Evolutionary conservation across 2,113 vertebrate genomes (phyloP).

Genomic region (Crotalus horridus): DNA sequence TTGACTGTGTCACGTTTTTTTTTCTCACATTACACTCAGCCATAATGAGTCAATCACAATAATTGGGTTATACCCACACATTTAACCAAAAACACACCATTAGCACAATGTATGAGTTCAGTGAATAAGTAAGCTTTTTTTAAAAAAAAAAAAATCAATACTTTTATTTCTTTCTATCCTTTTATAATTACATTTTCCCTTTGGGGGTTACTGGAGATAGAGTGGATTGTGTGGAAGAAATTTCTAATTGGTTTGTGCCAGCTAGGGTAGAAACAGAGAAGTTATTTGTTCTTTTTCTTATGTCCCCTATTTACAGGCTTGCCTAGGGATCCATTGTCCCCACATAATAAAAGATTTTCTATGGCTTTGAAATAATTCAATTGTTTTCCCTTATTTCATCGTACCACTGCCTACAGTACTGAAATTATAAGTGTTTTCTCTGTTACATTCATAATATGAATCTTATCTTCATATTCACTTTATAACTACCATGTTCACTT

Average conservation of each 20-base stretch:
- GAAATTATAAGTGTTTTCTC: neutral
- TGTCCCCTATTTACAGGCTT: neutral
- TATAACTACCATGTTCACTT: neutral
- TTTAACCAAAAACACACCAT: neutral
- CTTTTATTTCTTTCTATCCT: neutral
- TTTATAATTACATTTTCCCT: neutral
- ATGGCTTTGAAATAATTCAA: neutral
- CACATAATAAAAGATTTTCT: neutral
- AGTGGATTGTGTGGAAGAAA: neutral
- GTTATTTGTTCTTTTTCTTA: neutral
- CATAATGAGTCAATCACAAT: neutral
- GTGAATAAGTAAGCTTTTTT: neutral
- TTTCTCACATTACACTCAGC: neutral
- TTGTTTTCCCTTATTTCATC: neutral
- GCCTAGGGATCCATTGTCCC: neutral
- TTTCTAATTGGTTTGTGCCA: neutral
- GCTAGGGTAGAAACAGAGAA: neutral
- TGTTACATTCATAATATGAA: neutral
- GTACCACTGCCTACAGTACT: neutral
- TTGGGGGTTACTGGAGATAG: neutral
- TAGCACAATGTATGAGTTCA: neutral
- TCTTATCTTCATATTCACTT: neutral
- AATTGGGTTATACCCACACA: neutral
- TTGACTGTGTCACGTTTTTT: neutral
- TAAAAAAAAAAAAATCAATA: neutral